Evolutionary conservation across 2,797 vertebrate genomes (phyloP).

Genomic region (Halcyon leucocephala): DNA sequence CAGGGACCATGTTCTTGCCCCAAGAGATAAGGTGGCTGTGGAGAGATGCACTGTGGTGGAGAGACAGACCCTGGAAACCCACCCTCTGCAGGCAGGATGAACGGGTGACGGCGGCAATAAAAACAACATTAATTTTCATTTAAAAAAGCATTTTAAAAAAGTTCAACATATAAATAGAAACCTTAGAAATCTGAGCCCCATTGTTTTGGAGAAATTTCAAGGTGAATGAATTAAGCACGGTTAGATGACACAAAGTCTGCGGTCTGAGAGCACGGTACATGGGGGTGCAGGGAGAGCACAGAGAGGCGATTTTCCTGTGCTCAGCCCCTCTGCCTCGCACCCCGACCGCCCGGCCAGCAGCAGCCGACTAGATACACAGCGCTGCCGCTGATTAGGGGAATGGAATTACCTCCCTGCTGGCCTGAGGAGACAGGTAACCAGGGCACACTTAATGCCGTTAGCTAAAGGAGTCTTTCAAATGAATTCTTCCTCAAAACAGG

Average conservation of each 20-base stretch:
- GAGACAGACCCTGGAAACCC: background rate
- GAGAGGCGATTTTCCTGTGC: rapidly evolving
- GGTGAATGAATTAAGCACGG: constrained; percentile 58
- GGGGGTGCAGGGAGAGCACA: background rate
- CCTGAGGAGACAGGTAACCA: background rate
- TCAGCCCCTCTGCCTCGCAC: rapidly evolving
- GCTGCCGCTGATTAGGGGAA: background rate
- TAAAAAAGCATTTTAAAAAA: constrained; percentile 64
- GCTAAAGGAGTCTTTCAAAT: background rate
- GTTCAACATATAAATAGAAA: constrained; percentile 64
- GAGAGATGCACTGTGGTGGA: background rate
- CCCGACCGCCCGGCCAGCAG: rapidly evolving
- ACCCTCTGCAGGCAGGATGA: background rate
- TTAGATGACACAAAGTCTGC: background rate
- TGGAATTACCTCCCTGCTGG: background rate
- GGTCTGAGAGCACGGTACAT: background rate
- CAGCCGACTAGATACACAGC: too few species aligned
- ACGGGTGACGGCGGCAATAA: constrained; percentile 60
- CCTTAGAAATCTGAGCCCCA: background rate
- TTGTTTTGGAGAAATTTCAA: constrained; percentile 35
- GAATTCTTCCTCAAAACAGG: constrained; percentile 34
- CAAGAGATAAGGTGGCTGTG: rapidly evolving
- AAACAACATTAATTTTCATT: constrained; percentile 62
- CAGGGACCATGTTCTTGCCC: background rate
- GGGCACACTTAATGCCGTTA: background rate